phyloP scores from a whole-genome alignment of 2,888 invertebrate species.

The Ochropleura leucogaster region DNA sequence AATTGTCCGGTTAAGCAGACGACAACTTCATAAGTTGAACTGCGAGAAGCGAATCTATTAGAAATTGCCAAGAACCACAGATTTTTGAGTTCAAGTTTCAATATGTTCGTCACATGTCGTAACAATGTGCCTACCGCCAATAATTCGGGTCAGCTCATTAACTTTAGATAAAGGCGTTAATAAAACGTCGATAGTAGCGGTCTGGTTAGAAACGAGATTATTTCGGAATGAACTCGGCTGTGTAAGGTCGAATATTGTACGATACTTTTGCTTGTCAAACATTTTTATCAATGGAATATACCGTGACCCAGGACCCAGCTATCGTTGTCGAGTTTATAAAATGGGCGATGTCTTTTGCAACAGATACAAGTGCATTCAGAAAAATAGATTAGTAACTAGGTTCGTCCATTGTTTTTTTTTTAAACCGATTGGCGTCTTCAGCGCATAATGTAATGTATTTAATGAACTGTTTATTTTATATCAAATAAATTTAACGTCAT shows the following conservation, averaged over 20 bases:
- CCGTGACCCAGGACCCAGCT: constrained; percentile 3
- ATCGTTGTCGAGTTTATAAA: not conserved
- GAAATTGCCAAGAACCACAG: not conserved
- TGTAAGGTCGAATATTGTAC: constrained; percentile 12
- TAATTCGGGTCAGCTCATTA: constrained; percentile 42
- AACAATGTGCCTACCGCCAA: constrained; percentile 21
- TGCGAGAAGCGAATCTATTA: too few relatives aligned
- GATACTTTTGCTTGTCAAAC: not conserved
- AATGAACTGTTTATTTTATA: too few relatives aligned
- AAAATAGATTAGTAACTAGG: too few relatives aligned
- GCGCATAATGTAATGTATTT: too few relatives aligned
- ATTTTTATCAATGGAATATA: constrained; percentile 39
- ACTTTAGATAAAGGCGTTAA: constrained; percentile 9
- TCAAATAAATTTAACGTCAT: too few relatives aligned
- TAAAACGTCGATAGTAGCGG: constrained; percentile 17
- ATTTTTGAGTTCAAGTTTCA: constrained; percentile 6
- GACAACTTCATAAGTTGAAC: too few relatives aligned
- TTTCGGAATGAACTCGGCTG: not conserved
- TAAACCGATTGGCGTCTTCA: too few relatives aligned
- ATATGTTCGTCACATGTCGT: constrained; percentile 21
- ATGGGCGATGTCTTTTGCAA: not conserved
- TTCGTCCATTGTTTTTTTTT: too few relatives aligned
- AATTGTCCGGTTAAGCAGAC: too few relatives aligned
- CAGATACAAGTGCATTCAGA: too few relatives aligned
- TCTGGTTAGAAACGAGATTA: constrained; percentile 27